Percentiles rank a stretch among this genome's conserved stretches.
Evolutionary conservation across 2,797 vertebrate species (phyloP).

Genomic region (Graptemys geographica): DNA sequence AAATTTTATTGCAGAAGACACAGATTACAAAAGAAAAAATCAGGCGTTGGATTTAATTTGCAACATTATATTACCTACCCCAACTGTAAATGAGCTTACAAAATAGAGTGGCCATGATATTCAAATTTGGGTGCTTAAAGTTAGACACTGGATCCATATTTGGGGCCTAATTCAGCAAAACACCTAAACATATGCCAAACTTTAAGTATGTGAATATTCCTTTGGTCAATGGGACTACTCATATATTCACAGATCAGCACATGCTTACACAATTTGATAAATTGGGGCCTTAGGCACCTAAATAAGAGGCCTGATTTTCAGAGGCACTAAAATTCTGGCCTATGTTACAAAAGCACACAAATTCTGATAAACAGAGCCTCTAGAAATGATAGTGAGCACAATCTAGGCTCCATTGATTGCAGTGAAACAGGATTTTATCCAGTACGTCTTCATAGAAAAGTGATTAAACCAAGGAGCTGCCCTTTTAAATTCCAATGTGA

Average conservation of each 20-base stretch:
- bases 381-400: background rate
- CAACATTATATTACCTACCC: background rate
- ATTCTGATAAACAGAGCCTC: background rate
- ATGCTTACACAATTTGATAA: background rate
- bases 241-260: conserved; percentile 54
- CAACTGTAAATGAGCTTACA: conserved; percentile 29
- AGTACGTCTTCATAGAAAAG: background rate
- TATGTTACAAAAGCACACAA: background rate
- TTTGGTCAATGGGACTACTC: conserved; percentile 53
- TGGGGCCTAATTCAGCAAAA: conserved; percentile 35
- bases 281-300: background rate
- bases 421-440: background rate
- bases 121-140: background rate
- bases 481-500: background rate
- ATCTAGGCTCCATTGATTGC: fast-evolving
- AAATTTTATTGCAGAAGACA: background rate
- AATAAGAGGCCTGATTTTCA: background rate
- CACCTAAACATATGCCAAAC: conserved; percentile 31
- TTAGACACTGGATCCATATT: conserved; percentile 45
- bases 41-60: conserved; percentile 12
- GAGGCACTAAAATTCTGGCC: background rate
- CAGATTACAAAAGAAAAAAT: background rate
- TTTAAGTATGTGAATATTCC: conserved; percentile 60
- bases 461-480: background rate
- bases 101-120: background rate